A percentile compares a stretch with the other conserved stretches of the same genome.
These are phyloP conservation scores for Ecliptopera silaceata DNA, from an alignment of 2,888 invertebrate species.

Conservation along the genomic window DNA sequence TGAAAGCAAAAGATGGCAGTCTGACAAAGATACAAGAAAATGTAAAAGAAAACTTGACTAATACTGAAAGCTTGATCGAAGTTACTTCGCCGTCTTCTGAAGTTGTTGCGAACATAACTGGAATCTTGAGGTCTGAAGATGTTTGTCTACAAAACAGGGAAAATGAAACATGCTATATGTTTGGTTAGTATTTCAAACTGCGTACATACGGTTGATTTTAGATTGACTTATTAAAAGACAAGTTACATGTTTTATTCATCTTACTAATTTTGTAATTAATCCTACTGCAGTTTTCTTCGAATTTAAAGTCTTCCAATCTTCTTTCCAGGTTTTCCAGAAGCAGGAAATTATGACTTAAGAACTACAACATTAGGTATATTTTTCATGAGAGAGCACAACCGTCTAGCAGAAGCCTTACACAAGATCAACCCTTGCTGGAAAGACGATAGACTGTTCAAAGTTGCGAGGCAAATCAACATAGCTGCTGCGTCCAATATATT, in stretches of 20 bases:
- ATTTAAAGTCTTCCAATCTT: conserved; percentile 51
- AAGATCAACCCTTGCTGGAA: conserved; percentile 68
- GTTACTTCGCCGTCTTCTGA: not conserved
- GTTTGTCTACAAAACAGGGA: conserved; percentile 52
- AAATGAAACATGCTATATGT: conserved; percentile 59
- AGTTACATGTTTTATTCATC: no score
- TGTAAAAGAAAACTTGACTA: conserved; percentile 2
- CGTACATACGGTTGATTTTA: not conserved
- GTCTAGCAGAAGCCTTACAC: conserved; percentile 54
- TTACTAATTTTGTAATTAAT: no score
- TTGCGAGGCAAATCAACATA: conserved; percentile 65
- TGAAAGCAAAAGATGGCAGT: not conserved
- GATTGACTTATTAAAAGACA: not conserved
- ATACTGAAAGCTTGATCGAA: conserved; percentile 20
- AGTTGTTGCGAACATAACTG: not conserved
- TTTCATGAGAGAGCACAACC: conserved; percentile 69
- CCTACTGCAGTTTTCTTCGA: no score
- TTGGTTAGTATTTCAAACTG: conserved; percentile 55
- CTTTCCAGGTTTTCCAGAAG: conserved; percentile 58
- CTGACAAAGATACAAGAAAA: not conserved
- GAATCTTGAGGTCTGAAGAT: conserved; percentile 24
- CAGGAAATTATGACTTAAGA: conserved; percentile 61
- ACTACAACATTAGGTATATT: conserved; percentile 61
- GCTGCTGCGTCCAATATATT: conserved; percentile 63
- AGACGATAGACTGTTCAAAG: conserved; percentile 66